These are phyloP conservation scores for Chymomyza costata DNA, from an alignment of 1,140 invertebrate genomes.

Conservation along the genomic window DNA sequence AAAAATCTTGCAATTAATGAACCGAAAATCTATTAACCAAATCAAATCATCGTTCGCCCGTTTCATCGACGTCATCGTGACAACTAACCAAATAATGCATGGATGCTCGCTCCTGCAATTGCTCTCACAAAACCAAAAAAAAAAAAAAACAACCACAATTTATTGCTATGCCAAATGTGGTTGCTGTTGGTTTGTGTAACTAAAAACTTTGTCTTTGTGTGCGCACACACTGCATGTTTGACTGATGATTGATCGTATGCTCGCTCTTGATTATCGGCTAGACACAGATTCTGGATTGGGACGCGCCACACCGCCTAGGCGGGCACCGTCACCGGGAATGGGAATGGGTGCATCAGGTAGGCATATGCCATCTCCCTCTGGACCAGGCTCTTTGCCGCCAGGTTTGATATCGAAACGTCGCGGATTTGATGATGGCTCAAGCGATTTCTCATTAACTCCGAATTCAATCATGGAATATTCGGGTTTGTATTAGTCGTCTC, in stretches of 20 bases:
- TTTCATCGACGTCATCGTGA: too few relatives aligned
- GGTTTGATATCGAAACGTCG: constrained; percentile 87
- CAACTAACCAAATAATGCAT: too few relatives aligned
- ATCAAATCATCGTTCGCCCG: too few relatives aligned
- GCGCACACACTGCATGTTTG: constrained; percentile 34
- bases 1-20: constrained; percentile 39
- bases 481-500: constrained; percentile 78
- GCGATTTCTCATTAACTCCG: constrained; percentile 88
- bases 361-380: constrained; percentile 84
- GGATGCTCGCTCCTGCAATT: too few relatives aligned
- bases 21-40: constrained; percentile 32
- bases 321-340: constrained; percentile 86
- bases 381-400: constrained; percentile 87
- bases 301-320: constrained; percentile 85
- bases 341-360: constrained; percentile 79
- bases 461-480: constrained; percentile 91
- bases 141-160: constrained; percentile 34
- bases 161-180: constrained; percentile 1
- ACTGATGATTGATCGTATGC: constrained; percentile 32
- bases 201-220: constrained; percentile 20
- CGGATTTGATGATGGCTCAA: constrained; percentile 88
- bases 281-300: constrained; percentile 88
- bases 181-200: constrained; percentile 13
- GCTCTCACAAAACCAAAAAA: too few relatives aligned
- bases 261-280: constrained; percentile 70